Conservation (phyloP, 2,113 vertebrate species). For the Epinephelus lanceolatus region DNA sequence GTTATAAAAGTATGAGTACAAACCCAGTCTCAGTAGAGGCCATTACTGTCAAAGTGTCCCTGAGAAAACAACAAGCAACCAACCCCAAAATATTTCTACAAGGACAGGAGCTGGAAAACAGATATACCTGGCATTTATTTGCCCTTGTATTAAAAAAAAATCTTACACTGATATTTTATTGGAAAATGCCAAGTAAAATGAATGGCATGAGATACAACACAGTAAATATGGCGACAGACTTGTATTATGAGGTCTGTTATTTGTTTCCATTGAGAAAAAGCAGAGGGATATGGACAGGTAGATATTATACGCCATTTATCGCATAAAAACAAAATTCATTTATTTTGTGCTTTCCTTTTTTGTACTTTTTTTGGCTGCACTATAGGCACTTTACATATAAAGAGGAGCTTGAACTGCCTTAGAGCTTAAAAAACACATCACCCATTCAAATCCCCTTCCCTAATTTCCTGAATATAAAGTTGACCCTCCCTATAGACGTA, state of each 20-base stretch:
- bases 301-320: neutral
- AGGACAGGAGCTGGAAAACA: neutral
- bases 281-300: neutral
- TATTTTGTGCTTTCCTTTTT: neutral
- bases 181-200: neutral
- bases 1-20: neutral
- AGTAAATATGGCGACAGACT: neutral
- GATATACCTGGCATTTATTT: conserved; percentile 1
- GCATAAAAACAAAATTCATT: neutral
- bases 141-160: neutral
- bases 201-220: neutral
- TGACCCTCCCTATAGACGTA: conserved; percentile 3
- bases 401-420: conserved; percentile 5
- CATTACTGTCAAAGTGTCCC: conserved; percentile 3
- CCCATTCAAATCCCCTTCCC: conserved; percentile 40
- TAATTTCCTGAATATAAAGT: conserved; percentile 48
- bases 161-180: conserved; percentile 8
- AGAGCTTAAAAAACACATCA: conserved; percentile 43
- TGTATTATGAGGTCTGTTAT: neutral
- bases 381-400: conserved; percentile 31
- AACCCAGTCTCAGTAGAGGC: neutral
- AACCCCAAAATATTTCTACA: neutral
- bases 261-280: neutral
- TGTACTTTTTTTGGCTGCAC: neutral
- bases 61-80: conserved; percentile 19